Evolutionary conservation across 2,888 invertebrate species (phyloP).

Genomic region (Tinea semifulvella): DNA sequence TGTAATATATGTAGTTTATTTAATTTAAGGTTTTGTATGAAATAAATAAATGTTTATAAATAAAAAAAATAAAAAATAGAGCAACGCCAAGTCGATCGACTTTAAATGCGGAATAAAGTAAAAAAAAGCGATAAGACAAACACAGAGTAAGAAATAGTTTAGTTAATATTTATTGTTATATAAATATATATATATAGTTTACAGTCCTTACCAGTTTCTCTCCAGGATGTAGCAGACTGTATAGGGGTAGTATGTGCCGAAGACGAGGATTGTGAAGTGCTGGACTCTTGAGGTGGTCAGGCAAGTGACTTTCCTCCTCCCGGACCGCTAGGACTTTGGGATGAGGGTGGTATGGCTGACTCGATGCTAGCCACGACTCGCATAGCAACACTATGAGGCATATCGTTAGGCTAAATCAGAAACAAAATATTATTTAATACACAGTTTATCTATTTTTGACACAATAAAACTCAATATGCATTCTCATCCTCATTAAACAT

Average conservation of each 20-base stretch:
- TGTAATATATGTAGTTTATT: too few species aligned
- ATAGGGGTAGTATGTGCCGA: constrained; percentile 57
- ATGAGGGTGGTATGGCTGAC: constrained; percentile 46
- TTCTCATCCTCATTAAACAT: too few species aligned
- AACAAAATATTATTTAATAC: background rate
- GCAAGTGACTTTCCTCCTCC: constrained; percentile 64
- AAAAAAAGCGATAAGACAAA: background rate
- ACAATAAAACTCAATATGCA: too few species aligned
- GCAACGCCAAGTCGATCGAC: too few species aligned
- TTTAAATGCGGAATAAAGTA: too few species aligned
- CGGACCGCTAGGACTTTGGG: constrained; percentile 67
- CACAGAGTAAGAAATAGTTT: background rate
- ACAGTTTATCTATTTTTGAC: background rate
- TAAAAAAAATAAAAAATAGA: too few species aligned
- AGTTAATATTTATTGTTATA: background rate
- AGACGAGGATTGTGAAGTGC: constrained; percentile 68
- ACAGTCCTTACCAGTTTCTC: constrained; percentile 64
- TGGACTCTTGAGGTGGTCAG: constrained; percentile 64
- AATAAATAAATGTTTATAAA: too few species aligned
- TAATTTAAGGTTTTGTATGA: too few species aligned
- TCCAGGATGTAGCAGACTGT: constrained; percentile 69
- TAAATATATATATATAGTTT: background rate
- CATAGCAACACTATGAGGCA: background rate
- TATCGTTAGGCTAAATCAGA: background rate
- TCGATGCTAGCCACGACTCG: background rate